Evolutionary conservation across 1,140 invertebrate genomes (phyloP).

Genomic region (Aphaenogaster ashmeadi): DNA sequence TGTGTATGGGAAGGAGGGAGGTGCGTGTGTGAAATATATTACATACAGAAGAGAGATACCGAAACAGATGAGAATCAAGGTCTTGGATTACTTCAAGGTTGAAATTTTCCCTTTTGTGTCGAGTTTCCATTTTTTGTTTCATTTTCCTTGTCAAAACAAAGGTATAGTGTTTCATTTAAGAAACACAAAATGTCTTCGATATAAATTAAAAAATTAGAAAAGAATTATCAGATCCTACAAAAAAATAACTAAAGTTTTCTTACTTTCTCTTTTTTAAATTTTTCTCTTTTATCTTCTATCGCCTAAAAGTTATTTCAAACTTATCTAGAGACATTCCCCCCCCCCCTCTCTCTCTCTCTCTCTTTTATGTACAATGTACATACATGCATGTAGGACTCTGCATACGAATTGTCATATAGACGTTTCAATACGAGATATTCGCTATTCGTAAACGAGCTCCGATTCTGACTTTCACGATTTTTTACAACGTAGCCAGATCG

Average conservation of each 20-base stretch:
- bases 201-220: constrained; percentile 4
- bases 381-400: no score
- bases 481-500: constrained; percentile 12
- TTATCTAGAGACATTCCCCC: not conserved
- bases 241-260: not conserved
- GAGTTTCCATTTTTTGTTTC: not conserved
- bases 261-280: not conserved
- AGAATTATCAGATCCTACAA: not conserved
- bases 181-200: not conserved
- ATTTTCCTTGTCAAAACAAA: not conserved
- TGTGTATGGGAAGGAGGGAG: no score
- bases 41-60: not conserved
- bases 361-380: no score
- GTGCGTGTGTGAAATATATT: not conserved
- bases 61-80: not conserved
- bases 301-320: not conserved
- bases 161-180: not conserved
- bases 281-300: not conserved
- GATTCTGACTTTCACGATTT: constrained; percentile 51
- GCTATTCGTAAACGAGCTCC: not conserved
- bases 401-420: not conserved
- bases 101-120: not conserved
- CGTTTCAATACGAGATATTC: not conserved
- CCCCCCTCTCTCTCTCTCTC: not conserved
- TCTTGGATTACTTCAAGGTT: not conserved